Conservation (phyloP, 2,797 vertebrate genomes). For the Lagocephalus sceleratus region DNA sequence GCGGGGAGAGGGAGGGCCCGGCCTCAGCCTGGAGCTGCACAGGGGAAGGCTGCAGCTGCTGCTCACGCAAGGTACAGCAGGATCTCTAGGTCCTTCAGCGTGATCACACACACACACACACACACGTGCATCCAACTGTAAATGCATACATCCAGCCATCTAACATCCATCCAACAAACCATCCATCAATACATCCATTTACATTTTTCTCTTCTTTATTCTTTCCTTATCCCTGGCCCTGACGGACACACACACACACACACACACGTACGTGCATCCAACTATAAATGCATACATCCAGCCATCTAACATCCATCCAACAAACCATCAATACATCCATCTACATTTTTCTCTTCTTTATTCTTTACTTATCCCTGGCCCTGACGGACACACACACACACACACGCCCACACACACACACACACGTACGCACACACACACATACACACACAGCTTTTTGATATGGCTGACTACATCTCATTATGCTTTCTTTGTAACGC, state of each 20-base stretch:
- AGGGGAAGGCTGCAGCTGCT: slow-evolving; percentile 84
- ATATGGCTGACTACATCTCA: no score
- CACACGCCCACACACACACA: slow-evolving; percentile 6
- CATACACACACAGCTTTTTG: slow-evolving; percentile 1
- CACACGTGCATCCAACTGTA: no score
- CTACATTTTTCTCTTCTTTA: background rate
- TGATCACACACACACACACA: background rate
- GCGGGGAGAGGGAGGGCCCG: slow-evolving; percentile 74
- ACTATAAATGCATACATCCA: no score
- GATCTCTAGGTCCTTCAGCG: no score
- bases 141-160: no score
- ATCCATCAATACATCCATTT: no score
- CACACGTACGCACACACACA: slow-evolving; percentile 7
- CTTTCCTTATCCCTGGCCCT: slow-evolving; percentile 1
- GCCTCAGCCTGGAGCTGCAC: slow-evolving; percentile 82
- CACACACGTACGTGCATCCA: no score
- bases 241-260: background rate
- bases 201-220: background rate
- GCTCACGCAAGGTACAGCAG: slow-evolving; percentile 83
- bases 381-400: slow-evolving; percentile 3
- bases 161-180: no score
- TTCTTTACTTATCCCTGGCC: background rate
- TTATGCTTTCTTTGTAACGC: slow-evolving; percentile 9
- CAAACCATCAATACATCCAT: no score
- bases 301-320: no score